phyloP scores from a whole-genome alignment of 2,113 vertebrate genomes.

The Petrocephalus microphthalmus region DNA sequence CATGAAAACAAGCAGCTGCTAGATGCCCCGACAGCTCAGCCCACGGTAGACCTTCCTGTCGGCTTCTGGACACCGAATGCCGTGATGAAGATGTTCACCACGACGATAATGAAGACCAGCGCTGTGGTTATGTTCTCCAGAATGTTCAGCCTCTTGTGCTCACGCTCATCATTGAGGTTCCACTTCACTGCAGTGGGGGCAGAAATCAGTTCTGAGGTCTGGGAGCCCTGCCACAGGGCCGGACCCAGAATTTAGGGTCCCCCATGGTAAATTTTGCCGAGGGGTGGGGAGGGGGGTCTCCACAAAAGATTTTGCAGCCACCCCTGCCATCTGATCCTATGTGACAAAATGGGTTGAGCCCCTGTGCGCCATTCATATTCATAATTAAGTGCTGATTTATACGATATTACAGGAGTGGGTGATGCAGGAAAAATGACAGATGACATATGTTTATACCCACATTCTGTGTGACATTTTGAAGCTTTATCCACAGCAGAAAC shows the following conservation, averaged over 20 bases:
- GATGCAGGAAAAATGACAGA: neutral
- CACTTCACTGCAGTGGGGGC: constrained; percentile 69
- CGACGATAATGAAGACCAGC: constrained; percentile 81
- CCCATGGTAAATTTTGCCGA: neutral
- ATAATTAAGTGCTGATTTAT: neutral
- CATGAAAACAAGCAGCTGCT: neutral
- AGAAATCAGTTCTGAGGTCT: neutral
- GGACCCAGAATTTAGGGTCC: neutral
- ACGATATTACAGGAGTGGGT: neutral
- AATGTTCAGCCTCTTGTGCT: constrained; percentile 70
- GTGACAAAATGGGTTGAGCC: neutral
- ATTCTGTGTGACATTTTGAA: neutral
- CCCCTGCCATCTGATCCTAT: neutral
- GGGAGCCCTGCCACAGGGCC: neutral
- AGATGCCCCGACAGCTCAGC: neutral
- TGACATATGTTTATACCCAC: neutral
- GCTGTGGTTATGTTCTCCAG: constrained; percentile 79
- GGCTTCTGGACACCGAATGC: constrained; percentile 70
- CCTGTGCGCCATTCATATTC: neutral
- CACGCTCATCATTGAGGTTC: constrained; percentile 76
- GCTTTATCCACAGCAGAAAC: neutral
- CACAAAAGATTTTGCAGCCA: neutral
- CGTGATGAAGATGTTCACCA: constrained; percentile 87
- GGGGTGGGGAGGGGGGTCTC: neutral
- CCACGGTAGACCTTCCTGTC: neutral